Conservation (phyloP, 64 coral and sea anemone genomes). For the Hydrozoanthus tunicans region DNA sequence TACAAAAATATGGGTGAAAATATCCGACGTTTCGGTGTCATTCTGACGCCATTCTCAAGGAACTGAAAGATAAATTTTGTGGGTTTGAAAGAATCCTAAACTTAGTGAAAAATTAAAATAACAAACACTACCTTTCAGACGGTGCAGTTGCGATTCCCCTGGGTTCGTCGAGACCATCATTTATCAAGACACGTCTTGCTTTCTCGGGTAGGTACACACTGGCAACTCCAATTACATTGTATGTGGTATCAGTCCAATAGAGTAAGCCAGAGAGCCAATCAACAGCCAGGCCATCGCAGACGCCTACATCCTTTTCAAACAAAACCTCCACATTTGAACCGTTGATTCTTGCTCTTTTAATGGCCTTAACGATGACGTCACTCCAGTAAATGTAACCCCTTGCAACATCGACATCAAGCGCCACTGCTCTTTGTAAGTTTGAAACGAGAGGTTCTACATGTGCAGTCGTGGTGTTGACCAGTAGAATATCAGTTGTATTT, state of each 20-base stretch:
- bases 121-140: neutral
- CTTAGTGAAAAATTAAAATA: no score
- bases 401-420: constrained; percentile 53
- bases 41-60: no score
- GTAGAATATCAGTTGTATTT: constrained; percentile 62
- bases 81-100: no score
- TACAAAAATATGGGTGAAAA: no score
- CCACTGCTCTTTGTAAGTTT: constrained; percentile 48
- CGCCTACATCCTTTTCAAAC: constrained; percentile 14
- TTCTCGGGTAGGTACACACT: constrained; percentile 41
- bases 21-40: no score
- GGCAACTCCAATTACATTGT: constrained; percentile 56
- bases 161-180: constrained; percentile 27
- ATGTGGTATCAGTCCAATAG: constrained; percentile 67
- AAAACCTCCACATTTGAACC: constrained; percentile 35
- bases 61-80: no score
- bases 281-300: constrained; percentile 59
- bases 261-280: constrained; percentile 58
- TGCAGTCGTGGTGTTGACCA: constrained; percentile 28
- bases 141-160: constrained; percentile 57
- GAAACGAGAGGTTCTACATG: constrained; percentile 14
- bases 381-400: constrained; percentile 69
- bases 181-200: constrained; percentile 38
- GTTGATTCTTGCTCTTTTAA: constrained; percentile 51
- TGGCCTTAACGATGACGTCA: constrained; percentile 20